Evolutionary conservation across 2,888 invertebrate species (phyloP).

Genomic region (Hemistola chrysoprasaria): DNA sequence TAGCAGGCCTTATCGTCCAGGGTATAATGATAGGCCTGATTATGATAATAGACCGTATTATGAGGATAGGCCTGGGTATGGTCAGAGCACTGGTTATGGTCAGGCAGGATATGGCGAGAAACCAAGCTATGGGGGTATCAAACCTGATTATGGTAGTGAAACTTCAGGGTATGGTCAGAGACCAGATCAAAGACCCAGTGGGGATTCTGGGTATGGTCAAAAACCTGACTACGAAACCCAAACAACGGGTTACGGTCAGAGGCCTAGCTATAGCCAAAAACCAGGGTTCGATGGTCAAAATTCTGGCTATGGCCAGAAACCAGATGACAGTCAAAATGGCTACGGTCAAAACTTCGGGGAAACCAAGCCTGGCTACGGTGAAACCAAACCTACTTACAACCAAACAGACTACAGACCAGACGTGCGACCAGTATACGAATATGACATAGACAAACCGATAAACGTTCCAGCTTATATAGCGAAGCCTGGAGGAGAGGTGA

Average conservation of each 20-base stretch:
- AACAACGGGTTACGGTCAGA: constrained; percentile 9
- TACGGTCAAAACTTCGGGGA: constrained; percentile 4
- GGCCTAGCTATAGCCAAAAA: constrained; percentile 6
- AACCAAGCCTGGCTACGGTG: constrained; percentile 6
- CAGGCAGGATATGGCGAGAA: constrained; percentile 9
- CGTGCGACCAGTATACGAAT: constrained; percentile 68
- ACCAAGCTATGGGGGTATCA: constrained; percentile 2
- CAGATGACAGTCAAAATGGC: constrained; percentile 13
- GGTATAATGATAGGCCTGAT: constrained; percentile 14
- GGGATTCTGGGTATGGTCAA: constrained; percentile 10
- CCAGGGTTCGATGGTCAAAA: constrained; percentile 14
- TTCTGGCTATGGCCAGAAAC: constrained; percentile 8
- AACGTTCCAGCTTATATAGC: constrained; percentile 59
- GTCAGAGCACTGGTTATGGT: constrained; percentile 14
- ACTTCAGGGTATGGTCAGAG: constrained; percentile 4
- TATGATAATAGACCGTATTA: constrained; percentile 20
- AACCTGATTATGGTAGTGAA: constrained; percentile 6
- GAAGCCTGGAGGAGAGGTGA: constrained; percentile 54
- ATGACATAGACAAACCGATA: constrained; percentile 53
- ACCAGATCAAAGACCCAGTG: background rate
- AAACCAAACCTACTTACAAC: constrained; percentile 7
- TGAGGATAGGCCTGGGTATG: constrained; percentile 18
- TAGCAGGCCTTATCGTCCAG: constrained; percentile 12
- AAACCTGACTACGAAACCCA: constrained; percentile 13
- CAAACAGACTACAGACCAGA: constrained; percentile 31